Conservation (phyloP, 2,888 invertebrate species). For the Anarsia innoxiella region DNA sequence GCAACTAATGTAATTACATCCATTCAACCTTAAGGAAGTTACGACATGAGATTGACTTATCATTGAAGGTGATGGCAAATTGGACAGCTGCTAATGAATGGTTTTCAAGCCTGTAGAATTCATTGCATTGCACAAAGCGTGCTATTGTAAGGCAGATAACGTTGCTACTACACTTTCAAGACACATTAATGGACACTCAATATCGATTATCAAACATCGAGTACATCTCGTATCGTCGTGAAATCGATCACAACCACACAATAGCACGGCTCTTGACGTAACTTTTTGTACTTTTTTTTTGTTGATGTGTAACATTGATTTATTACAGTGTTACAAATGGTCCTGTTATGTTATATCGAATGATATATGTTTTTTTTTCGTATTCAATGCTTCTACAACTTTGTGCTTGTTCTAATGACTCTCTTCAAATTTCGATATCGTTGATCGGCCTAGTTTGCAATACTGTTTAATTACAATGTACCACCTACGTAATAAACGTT, state of each 20-base stretch:
- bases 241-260: slow-evolving; percentile 46
- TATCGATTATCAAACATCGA: slow-evolving; percentile 29
- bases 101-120: slow-evolving; percentile 31
- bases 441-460: too few relatives aligned
- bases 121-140: slow-evolving; percentile 39
- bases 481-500: too few relatives aligned
- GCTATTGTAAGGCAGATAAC: slow-evolving; percentile 32
- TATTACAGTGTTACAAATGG: slow-evolving; percentile 39
- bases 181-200: slow-evolving; percentile 35
- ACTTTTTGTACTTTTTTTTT: slow-evolving; percentile 39
- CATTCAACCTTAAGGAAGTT: slow-evolving; percentile 9
- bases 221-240: slow-evolving; percentile 35
- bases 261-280: slow-evolving; percentile 41
- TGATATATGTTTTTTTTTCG: slow-evolving; percentile 1
- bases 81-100: slow-evolving; percentile 23
- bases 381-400: background rate
- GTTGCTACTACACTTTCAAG: slow-evolving; percentile 25
- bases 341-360: slow-evolving; percentile 29
- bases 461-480: too few relatives aligned
- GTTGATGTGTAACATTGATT: slow-evolving; percentile 39
- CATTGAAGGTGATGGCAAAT: slow-evolving; percentile 23
- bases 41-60: slow-evolving; percentile 8
- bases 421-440: too few relatives aligned
- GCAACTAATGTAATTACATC: too few relatives aligned
- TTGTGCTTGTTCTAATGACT: too few relatives aligned